phyloP scores from a whole-genome alignment of 1,140 invertebrate genomes.

The Drosophila hydei region DNA sequence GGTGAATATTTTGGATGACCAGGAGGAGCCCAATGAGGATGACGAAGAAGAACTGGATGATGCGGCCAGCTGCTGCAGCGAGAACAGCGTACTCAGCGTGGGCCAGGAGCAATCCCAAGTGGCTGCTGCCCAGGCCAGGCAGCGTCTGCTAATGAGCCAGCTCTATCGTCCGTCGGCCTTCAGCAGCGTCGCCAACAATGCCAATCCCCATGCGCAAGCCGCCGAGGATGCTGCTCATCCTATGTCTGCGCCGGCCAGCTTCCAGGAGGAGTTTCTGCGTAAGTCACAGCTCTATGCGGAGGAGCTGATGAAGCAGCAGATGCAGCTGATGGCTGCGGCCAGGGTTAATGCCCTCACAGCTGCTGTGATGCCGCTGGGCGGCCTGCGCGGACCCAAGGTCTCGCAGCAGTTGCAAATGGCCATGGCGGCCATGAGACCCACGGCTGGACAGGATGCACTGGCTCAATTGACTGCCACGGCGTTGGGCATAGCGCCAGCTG shows the following conservation, averaged over 20 bases:
- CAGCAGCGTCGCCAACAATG: conserved; percentile 50
- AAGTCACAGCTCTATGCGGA: conserved; percentile 83
- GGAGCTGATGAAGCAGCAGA: conserved; percentile 83
- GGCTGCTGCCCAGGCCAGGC: conserved; percentile 51
- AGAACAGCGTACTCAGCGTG: conserved; percentile 88
- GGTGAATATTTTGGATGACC: conserved; percentile 65
- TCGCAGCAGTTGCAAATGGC: conserved; percentile 69
- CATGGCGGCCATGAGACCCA: conserved; percentile 52
- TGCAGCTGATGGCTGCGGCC: conserved; percentile 83
- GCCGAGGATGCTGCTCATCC: background rate
- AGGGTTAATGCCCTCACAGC: conserved; percentile 71
- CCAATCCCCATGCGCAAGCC: background rate
- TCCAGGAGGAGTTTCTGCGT: conserved; percentile 81
- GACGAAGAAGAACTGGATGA: conserved; percentile 60
- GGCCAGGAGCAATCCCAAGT: conserved; percentile 86
- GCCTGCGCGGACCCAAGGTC: conserved; percentile 59
- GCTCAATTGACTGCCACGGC: conserved; percentile 73
- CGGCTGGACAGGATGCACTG: conserved; percentile 58
- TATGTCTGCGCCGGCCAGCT: conserved; percentile 39
- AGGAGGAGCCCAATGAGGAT: conserved; percentile 20
- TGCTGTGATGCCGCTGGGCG: conserved; percentile 46
- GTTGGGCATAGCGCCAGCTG: conserved; percentile 32
- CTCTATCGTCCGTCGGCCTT: conserved; percentile 75
- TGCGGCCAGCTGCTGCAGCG: conserved; percentile 85
- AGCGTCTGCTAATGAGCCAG: conserved; percentile 62